Base-by-base conservation (phyloP, 2,113 vertebrate genomes). In the Tor tambroides region DNA sequence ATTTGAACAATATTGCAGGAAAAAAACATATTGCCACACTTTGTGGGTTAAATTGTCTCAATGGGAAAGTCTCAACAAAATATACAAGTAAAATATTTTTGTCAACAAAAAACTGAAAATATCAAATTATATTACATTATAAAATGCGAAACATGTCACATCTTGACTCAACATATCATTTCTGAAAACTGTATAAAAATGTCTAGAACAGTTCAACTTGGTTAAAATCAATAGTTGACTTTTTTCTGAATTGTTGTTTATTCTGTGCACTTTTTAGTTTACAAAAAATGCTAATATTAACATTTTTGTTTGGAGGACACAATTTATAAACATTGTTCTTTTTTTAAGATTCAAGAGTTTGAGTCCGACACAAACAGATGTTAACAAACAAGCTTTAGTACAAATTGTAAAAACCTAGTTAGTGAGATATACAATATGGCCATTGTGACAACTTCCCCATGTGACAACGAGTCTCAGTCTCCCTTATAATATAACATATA, bases 401-500 rank as follows among this genome's bases (percentile, higher is more conserved):
- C 38, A 43, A 74, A 75, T 75, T n/a, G 38, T 46, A 41, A 23
- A 72, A 72, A 72, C 32, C 4, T 71, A 9, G 0, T 23, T 38
- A 71, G 1, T n/a, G 23, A 14, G 5, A 75, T 6, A 46, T 43
- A 21, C 51, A 54, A 5, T 19, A 26, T 26, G 38, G 72, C 12
- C 11, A n/a, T 26, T 75, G 23, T 43, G 72, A 43, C 21, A 43
- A 35, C 17, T 35, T 56, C 54, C 26, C 5, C 38, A n/a, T 43
- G 71, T 43, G 23, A 75, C 72, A 43, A 43, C 23, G 3, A 46
- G 72, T 75, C 9, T 32, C 2, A 35, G 1, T 72, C 23, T 26
- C 23, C 23, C 38, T 75, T 80, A 80, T 35, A 61, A 80, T 63
- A 26, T 65, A 10, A 6, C 14, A 81, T 28, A 41, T 80, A 80